Base-by-base conservation (phyloP, 1,140 invertebrate genomes). In the Grapholita molesta region DNA sequence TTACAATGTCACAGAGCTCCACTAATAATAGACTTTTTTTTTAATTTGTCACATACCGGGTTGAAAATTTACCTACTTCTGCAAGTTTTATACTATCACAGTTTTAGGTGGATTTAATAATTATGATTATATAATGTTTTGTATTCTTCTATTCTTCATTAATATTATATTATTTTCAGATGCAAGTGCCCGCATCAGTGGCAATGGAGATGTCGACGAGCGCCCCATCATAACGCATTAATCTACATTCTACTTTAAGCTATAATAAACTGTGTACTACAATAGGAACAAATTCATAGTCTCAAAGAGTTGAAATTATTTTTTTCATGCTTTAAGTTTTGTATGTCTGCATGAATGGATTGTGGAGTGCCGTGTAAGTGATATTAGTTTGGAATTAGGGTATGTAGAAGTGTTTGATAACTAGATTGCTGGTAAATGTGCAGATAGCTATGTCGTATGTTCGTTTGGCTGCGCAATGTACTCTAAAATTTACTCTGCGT, bases 251-350 rank as follows among this genome's bases (percentile, higher is more conserved):
- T 83, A 81, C 77, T 38, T 77, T 87, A 86, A 82, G 78, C 74
- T 81, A 81, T 76, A 80, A 73, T 83, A 77, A 80, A 82, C 68
- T 84, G 83, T 83, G 71, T 84, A 79, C 73, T 84, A 83, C 79
- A 80, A 78, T 89, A 88, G 83, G 87, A 89, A 89, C 87, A 89
- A 91, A 91, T 85, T 76, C 70, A 78, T 88, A 86, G 83, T 85
- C 81, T 86, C 82, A 82, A 85, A 30, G 72, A 77, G 79, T 80
- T 78, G 64, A 70, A 69, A 83, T 80, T 80, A 77, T 75, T 80
- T 83, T 84, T 80, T 84, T 89, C 82, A 84, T 85, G 89, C 86
- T 91, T 89, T 91, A 89, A 91, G 82, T 89, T 89, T 78, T 70
- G 68, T 77, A 77, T 77, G 80, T 80, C 79, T 84, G 73, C 70